Percentiles rank a stretch among this genome's conserved stretches.
Evolutionary conservation across 2,113 vertebrate species (phyloP).

Genomic region (Petaurus breviceps): DNA sequence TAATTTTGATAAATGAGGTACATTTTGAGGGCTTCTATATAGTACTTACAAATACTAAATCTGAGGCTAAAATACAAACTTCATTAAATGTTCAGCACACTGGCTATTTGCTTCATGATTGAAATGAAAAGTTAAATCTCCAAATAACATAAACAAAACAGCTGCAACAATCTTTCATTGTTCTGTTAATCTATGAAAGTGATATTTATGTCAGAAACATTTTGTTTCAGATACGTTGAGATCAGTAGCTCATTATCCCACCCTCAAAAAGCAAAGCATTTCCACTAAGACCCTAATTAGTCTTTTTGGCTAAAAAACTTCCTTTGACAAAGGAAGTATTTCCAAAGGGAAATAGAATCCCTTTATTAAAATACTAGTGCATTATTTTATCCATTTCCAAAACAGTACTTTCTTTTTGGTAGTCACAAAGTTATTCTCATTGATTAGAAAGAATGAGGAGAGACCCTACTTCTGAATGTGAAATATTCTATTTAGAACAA

Average conservation of each 20-base stretch:
- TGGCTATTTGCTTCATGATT: background rate
- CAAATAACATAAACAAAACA: background rate
- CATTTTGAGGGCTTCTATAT: background rate
- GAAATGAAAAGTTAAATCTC: background rate
- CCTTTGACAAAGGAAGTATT: background rate
- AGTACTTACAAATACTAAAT: background rate
- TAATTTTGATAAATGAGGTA: background rate
- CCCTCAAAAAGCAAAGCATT: background rate
- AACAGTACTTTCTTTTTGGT: background rate
- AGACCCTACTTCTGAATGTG: background rate
- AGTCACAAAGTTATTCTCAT: slow-evolving; percentile 3
- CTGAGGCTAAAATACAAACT: slow-evolving; percentile 6
- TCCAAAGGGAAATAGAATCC: slow-evolving; percentile 15
- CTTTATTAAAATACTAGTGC: background rate
- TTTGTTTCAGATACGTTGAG: background rate
- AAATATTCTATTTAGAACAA: slow-evolving; percentile 35
- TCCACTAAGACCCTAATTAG: background rate
- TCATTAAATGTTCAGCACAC: background rate
- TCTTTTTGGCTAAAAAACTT: slow-evolving; percentile 11
- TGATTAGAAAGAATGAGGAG: background rate
- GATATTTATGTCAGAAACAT: background rate
- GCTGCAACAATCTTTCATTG: background rate
- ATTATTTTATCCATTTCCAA: background rate
- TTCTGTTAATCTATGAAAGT: slow-evolving; percentile 5
- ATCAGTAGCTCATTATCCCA: background rate